Percentiles rank a stretch among this genome's conserved stretches.
phyloP scores from a whole-genome alignment of 2,888 invertebrate genomes.

The Epinotia demarniana region DNA sequence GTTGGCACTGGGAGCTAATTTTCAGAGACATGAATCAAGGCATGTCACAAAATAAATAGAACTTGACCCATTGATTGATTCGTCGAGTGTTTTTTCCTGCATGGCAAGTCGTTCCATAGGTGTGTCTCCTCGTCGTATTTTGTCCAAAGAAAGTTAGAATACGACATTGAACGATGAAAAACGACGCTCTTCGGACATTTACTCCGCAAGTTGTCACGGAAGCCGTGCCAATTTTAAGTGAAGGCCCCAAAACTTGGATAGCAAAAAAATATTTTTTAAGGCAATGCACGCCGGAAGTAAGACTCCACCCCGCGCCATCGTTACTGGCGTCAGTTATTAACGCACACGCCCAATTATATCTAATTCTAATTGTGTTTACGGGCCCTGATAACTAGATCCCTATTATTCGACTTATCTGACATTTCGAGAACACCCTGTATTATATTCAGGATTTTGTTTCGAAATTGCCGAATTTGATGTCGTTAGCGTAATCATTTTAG shows the following conservation, averaged over 20 bases:
- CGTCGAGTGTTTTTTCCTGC: no score
- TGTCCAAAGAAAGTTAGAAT: no score
- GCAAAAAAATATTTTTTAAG: not conserved
- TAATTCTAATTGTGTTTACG: slow-evolving; percentile 30
- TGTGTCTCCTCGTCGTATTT: no score
- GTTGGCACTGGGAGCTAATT: no score
- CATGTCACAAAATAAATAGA: no score
- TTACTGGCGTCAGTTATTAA: slow-evolving; percentile 33
- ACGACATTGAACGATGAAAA: no score
- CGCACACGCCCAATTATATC: slow-evolving; percentile 32
- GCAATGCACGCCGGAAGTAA: slow-evolving; percentile 3
- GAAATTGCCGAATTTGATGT: not conserved
- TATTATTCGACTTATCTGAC: slow-evolving; percentile 11
- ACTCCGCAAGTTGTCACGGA: no score
- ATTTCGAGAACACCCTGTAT: not conserved
- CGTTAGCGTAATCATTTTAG: slow-evolving; percentile 11
- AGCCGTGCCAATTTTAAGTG: no score
- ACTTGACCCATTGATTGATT: no score
- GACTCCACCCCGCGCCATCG: not conserved
- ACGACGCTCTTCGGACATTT: no score
- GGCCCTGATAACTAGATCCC: slow-evolving; percentile 19
- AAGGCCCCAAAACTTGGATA: not conserved
- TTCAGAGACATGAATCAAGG: no score
- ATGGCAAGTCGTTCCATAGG: no score
- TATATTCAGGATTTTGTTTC: not conserved